These are phyloP conservation scores for Callipepla californica DNA, from an alignment of 2,113 vertebrate species.

Conservation along the genomic window DNA sequence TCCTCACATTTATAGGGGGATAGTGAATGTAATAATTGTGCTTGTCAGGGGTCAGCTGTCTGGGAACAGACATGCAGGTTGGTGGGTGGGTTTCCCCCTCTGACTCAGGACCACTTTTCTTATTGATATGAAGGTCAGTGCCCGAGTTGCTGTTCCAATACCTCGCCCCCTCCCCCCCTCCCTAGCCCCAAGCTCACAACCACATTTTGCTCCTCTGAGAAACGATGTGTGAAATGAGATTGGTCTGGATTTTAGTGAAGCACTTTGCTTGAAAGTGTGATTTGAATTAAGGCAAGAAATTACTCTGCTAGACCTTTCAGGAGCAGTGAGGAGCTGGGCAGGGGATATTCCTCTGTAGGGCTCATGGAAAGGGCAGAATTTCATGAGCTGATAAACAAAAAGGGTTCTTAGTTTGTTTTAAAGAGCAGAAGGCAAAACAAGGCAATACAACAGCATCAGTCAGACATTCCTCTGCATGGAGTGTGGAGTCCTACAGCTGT, in stretches of 20 bases:
- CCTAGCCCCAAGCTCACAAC: not conserved
- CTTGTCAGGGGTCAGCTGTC: not conserved
- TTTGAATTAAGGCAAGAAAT: not conserved
- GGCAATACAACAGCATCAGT: not conserved
- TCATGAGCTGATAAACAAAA: not conserved
- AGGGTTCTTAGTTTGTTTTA: not conserved
- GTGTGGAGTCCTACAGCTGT: not conserved
- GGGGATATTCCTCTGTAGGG: not conserved
- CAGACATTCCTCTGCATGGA: not conserved
- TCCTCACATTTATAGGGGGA: rapidly evolving
- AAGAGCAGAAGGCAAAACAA: not conserved
- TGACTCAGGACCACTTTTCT: not conserved
- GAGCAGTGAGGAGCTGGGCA: not conserved
- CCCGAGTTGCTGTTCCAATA: not conserved
- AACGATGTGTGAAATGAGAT: not conserved
- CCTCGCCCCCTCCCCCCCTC: not conserved
- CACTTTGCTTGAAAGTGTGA: not conserved
- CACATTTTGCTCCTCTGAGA: not conserved
- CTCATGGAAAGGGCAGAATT: not conserved
- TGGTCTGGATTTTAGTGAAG: not conserved
- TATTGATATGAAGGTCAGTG: not conserved
- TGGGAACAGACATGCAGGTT: not conserved
- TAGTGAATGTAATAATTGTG: not conserved
- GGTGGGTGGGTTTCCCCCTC: not conserved
- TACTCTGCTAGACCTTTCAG: not conserved